These are phyloP conservation scores for Steinernema carpocapsae DNA, from an alignment of 2,888 invertebrate species.

Conservation along the genomic window DNA sequence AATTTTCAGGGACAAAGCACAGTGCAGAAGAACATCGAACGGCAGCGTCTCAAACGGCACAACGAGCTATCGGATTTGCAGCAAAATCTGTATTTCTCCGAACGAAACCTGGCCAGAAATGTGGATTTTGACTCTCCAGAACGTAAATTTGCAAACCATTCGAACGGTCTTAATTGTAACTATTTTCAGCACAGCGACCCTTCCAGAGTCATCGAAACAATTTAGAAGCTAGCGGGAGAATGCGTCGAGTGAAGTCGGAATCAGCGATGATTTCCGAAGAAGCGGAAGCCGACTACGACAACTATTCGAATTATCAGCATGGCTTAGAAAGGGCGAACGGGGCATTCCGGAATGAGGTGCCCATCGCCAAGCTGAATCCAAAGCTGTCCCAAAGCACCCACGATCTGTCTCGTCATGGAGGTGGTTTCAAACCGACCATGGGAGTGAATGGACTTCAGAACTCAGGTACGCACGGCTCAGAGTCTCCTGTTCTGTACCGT, in stretches of 20 bases:
- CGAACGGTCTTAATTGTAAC: background rate
- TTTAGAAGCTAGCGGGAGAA: constrained; percentile 47
- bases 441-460: background rate
- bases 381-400: constrained; percentile 42
- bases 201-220: background rate
- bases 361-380: constrained; percentile 36
- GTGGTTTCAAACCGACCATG: background rate
- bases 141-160: background rate
- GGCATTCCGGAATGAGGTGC: background rate
- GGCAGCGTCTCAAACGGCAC: constrained; percentile 57
- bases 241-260: constrained; percentile 60
- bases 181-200: background rate
- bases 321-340: constrained; percentile 4
- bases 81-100: background rate
- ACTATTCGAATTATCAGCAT: constrained; percentile 32
- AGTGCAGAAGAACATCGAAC: constrained; percentile 59
- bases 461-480: background rate
- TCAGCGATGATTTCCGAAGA: constrained; percentile 38
- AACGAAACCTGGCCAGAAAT: background rate
- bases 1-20: constrained; percentile 52
- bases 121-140: background rate
- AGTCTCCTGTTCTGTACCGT: constrained; percentile 25
- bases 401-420: constrained; percentile 34
- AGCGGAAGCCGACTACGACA: constrained; percentile 37
- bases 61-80: constrained; percentile 40